Conservation (phyloP, 2,888 invertebrate genomes). For the Aphodius sticticus region DNA sequence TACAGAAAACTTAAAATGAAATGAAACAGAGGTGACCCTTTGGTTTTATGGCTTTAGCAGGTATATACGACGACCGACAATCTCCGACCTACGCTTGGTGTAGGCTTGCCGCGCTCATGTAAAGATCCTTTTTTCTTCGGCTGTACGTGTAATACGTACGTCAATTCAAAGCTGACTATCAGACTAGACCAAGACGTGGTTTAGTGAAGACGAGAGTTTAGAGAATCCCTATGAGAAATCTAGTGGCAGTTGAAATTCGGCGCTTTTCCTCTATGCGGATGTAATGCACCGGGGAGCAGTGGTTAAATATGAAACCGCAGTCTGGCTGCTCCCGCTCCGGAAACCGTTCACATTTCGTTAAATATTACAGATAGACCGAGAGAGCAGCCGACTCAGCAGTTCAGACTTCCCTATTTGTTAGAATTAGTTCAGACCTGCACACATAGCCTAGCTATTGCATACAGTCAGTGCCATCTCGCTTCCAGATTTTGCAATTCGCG, state of each 20-base stretch:
- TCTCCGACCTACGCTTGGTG: too few species aligned
- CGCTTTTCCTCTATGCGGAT: background rate
- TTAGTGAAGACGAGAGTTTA: background rate
- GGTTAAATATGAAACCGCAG: constrained; percentile 4
- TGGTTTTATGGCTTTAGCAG: too few species aligned
- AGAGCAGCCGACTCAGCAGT: background rate
- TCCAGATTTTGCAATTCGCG: background rate
- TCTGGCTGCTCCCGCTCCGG: background rate
- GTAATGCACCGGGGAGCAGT: background rate
- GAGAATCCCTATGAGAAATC: background rate
- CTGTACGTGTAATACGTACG: background rate
- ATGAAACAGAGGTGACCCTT: too few species aligned
- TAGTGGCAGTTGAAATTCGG: background rate
- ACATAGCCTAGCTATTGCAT: background rate
- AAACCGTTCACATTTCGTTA: constrained; percentile 4
- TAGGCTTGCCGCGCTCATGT: too few species aligned
- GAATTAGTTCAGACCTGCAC: background rate
- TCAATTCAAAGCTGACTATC: too few species aligned
- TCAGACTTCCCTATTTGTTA: constrained; percentile 4
- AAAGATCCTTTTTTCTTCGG: too few species aligned
- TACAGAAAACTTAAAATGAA: too few species aligned
- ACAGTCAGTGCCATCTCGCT: background rate
- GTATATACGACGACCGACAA: too few species aligned
- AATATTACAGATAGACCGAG: background rate
- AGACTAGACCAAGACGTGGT: too few species aligned